A percentile compares a stretch with the other conserved stretches of the same genome.
Conservation (phyloP, 2,888 invertebrate genomes). For the Melanchra persicariae region DNA sequence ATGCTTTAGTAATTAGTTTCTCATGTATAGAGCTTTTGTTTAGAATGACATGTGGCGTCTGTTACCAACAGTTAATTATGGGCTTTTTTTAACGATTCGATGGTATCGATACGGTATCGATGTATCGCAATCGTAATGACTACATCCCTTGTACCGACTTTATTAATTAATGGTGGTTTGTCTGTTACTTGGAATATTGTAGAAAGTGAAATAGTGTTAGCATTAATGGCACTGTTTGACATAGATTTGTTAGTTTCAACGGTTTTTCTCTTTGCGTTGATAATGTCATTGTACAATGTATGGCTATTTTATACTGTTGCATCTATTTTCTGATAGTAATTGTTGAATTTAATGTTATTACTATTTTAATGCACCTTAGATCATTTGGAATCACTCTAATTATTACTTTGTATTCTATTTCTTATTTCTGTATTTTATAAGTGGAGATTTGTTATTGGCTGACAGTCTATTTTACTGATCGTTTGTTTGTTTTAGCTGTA, state of each 20-base stretch:
- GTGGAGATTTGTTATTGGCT: too few relatives aligned
- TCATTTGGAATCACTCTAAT: not conserved
- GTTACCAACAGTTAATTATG: slow-evolving; percentile 84
- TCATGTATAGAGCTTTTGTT: slow-evolving; percentile 87
- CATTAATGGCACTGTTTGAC: slow-evolving; percentile 29
- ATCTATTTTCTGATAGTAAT: not conserved
- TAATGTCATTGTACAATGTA: slow-evolving; percentile 16
- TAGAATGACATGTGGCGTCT: slow-evolving; percentile 88
- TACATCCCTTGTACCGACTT: slow-evolving; percentile 63
- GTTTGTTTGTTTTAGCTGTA: too few relatives aligned
- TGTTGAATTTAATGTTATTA: not conserved
- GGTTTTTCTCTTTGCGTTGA: slow-evolving; percentile 30
- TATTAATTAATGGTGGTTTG: slow-evolving; percentile 39
- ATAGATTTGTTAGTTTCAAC: slow-evolving; percentile 55
- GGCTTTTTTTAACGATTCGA: slow-evolving; percentile 79
- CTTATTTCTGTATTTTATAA: too few relatives aligned
- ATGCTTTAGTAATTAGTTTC: slow-evolving; percentile 86
- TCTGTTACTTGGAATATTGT: slow-evolving; percentile 26
- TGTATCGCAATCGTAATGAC: slow-evolving; percentile 67
- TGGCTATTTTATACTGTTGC: slow-evolving; percentile 1
- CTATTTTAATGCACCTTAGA: not conserved
- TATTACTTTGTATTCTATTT: too few relatives aligned
- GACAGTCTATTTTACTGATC: too few relatives aligned
- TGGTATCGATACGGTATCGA: slow-evolving; percentile 79
- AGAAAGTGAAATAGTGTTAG: slow-evolving; percentile 46